Percentiles rank a stretch among this genome's conserved stretches.
Evolutionary conservation across 2,888 invertebrate species (phyloP).

Genomic region (Leptopilina myrica): DNA sequence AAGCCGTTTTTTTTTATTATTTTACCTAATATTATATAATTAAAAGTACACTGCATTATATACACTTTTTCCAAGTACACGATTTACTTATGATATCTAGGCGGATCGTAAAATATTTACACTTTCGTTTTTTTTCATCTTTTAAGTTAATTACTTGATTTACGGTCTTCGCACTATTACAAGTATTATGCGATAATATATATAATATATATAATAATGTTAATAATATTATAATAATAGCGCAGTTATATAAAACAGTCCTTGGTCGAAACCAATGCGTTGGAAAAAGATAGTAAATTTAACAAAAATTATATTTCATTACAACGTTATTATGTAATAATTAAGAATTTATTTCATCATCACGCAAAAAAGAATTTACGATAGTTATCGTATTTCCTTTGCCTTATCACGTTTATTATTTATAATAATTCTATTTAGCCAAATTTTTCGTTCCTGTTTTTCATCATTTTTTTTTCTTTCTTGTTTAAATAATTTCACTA

Average conservation of each 20-base stretch:
- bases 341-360: slow-evolving; percentile 70
- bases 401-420: slow-evolving; percentile 52
- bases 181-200: slow-evolving; percentile 71
- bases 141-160: slow-evolving; percentile 68
- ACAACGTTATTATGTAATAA: slow-evolving; percentile 68
- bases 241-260: slow-evolving; percentile 76
- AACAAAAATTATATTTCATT: slow-evolving; percentile 72
- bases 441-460: slow-evolving; percentile 36
- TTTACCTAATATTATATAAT: slow-evolving; percentile 74
- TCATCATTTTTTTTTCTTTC: slow-evolving; percentile 22
- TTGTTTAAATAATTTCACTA: slow-evolving; percentile 49
- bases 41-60: slow-evolving; percentile 77
- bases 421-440: slow-evolving; percentile 2
- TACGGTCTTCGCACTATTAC: slow-evolving; percentile 63
- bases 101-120: slow-evolving; percentile 75
- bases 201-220: slow-evolving; percentile 66
- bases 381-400: slow-evolving; percentile 61
- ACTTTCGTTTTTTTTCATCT: slow-evolving; percentile 61
- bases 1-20: slow-evolving; percentile 73
- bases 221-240: slow-evolving; percentile 65
- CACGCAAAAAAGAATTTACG: slow-evolving; percentile 65
- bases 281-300: slow-evolving; percentile 73
- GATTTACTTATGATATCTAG: slow-evolving; percentile 72
- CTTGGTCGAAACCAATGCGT: slow-evolving; percentile 75
- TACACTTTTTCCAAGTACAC: slow-evolving; percentile 76